Base-by-base conservation (phyloP, 1,140 invertebrate genomes). In the Pinna nobilis region DNA sequence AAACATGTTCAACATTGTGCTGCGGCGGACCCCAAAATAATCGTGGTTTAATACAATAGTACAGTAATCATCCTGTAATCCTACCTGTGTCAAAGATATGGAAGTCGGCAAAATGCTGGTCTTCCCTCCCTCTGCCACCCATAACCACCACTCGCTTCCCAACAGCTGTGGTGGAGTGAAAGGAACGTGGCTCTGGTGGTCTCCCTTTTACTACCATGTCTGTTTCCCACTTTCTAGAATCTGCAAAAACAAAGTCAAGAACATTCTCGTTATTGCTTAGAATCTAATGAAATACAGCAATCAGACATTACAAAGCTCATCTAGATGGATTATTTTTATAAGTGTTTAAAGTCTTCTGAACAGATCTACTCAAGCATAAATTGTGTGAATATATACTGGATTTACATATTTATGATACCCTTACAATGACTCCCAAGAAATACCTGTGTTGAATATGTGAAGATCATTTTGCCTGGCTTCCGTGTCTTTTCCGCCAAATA, bases 401-500 rank as follows among this genome's bases (percentile, higher is more conserved):
- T n/a, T n/a, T n/a, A n/a, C n/a, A n/a, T n/a, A n/a, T n/a, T n/a
- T n/a, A n/a, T n/a, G n/a, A n/a, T n/a, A n/a, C n/a, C n/a, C n/a
- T n/a, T n/a, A n/a, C n/a, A n/a, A n/a, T n/a, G n/a, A n/a, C n/a
- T n/a, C n/a, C n/a, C n/a, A n/a, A n/a, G n/a, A n/a, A n/a, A n/a
- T 79, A 88, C 87, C 84, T 50, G 81, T 82, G 77, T 88, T 78
- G 75, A 83, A 89, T 18, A 87, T 82, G 74, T 88, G 84, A 9
- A 89, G 49, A 77, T 89, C 87, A 81, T 88, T 89, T 25, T 78
- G 79, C 47, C 88, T 77, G 20, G 80, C 81, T 60, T 87, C 80
- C 32, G 79, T 78, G 71, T 88, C 88, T 37, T 83, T 71, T 15
- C 88, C 88, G 30, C 88, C 88, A 80, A 89, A 88, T 49, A 89